Conservation (phyloP, 2,888 invertebrate species). For the Meiosimyza platycephala region DNA sequence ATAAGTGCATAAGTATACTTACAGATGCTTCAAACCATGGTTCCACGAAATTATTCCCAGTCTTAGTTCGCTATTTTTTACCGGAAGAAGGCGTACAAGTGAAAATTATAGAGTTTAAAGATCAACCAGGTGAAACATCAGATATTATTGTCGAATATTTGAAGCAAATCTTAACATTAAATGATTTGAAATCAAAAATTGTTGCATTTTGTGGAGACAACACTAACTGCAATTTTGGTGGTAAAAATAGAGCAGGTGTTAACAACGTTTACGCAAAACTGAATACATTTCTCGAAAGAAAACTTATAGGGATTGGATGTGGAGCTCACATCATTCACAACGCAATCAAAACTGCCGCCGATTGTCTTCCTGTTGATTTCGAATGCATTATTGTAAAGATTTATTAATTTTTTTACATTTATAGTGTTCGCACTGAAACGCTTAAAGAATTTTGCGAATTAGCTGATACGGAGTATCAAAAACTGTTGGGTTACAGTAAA, state of each 20-base stretch:
- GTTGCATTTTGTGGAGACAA: constrained; percentile 31
- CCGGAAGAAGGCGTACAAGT: constrained; percentile 19
- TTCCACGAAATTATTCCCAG: constrained; percentile 18
- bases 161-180: constrained; percentile 19
- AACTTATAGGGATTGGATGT: constrained; percentile 32
- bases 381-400: constrained; percentile 9
- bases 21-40: constrained; percentile 37
- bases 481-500: constrained; percentile 32
- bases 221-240: constrained; percentile 23
- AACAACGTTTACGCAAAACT: constrained; percentile 18
- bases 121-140: not conserved
- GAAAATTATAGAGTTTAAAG: not conserved
- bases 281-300: too few relatives aligned
- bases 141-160: constrained; percentile 26
- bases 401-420: constrained; percentile 31
- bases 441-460: constrained; percentile 29
- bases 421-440: constrained; percentile 34
- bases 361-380: constrained; percentile 36
- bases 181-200: constrained; percentile 33
- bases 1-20: constrained; percentile 15
- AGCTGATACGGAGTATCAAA: constrained; percentile 24
- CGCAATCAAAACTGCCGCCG: constrained; percentile 36
- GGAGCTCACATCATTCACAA: constrained; percentile 38
- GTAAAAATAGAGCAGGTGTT: not conserved
- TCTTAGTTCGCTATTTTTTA: constrained; percentile 22